Evolutionary conservation across 2,797 vertebrate species (phyloP), one percentile per base, ranked within the genome.

Genomic region (Peromyscus nudipes): DNA sequence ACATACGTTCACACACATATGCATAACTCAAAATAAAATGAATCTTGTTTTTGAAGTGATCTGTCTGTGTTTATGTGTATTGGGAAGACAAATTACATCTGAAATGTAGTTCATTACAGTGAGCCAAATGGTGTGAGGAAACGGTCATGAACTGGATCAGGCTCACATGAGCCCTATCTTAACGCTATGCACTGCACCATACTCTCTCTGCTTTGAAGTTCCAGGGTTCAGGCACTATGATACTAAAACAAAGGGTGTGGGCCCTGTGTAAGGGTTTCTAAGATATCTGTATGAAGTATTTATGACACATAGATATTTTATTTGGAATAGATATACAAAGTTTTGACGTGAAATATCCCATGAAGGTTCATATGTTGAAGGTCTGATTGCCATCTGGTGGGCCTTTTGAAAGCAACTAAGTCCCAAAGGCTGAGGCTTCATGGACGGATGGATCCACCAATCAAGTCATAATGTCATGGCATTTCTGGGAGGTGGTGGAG

Each of bases 141-240:
- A 21, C 23, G 27, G 5, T 6, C 4, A 27, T 37, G 29, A 0
- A 3, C 81, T 6, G 23, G 21, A 9, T 12, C 1, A 10, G 23
- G 40, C 10, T 85, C 29, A 34, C 43, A 34, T 34, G 62, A 49
- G 21, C 62, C 11, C 46, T 27, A 43, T 31, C 17, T 10, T 84
- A 46, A 31, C 5, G 7, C 40, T 3, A 4, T 31, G 29, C 17
- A 13, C 25, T 65, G 60, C 1, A 23, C 62, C 25, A 46, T 4
- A 21, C 10, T 14, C 25, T 6, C 37, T 75, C 86, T 46, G 4
- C 57, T 27, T 62, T 62, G 1, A 27, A 5, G 37, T 55, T 67
- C 34, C 19, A 23, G 69, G 31, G 29, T 7, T n/a, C 11, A 89
- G 75, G 16, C 49, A 17, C 79, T 27, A 27, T 16, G 11, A 11